Conservation (phyloP, 1,140 invertebrate species). For the Copidosoma floridanum region DNA sequence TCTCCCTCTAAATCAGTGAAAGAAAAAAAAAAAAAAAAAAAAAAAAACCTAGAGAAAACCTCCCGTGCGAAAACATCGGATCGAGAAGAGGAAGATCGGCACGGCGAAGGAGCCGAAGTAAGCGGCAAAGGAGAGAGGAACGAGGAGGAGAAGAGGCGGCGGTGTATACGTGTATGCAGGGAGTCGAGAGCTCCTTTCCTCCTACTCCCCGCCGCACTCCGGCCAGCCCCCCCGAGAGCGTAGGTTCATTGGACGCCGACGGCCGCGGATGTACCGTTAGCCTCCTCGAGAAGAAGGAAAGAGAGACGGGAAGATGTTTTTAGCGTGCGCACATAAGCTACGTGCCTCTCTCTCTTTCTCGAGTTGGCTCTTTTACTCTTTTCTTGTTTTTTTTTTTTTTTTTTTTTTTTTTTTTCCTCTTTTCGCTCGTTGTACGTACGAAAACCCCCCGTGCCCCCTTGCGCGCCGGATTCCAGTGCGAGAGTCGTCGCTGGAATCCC, state of each 20-base stretch:
- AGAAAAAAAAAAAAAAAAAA: no score
- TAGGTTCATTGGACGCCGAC: conserved; percentile 31
- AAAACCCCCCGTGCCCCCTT: neutral
- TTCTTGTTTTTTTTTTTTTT: neutral
- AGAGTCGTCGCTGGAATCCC: conserved; percentile 14
- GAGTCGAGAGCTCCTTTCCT: neutral
- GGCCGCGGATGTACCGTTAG: conserved; percentile 29
- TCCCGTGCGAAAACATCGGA: no score
- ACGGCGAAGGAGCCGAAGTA: conserved; percentile 7
- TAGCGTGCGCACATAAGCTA: no score
- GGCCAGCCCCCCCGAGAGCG: neutral
- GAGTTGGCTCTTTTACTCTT: no score
- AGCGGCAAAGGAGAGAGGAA: no score
- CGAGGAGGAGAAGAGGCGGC: neutral
- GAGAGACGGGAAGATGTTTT: no score
- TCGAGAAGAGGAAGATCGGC: no score
- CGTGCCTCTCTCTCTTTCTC: neutral
- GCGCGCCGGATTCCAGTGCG: neutral
- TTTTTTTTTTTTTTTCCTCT: neutral
- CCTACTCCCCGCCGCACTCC: neutral
- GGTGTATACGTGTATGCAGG: neutral
- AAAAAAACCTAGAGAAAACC: no score
- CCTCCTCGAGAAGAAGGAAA: no score
- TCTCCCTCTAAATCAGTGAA: no score
- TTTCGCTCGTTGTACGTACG: neutral